phyloP scores from a whole-genome alignment of 1,140 invertebrate genomes.

The Argopecten irradians region DNA sequence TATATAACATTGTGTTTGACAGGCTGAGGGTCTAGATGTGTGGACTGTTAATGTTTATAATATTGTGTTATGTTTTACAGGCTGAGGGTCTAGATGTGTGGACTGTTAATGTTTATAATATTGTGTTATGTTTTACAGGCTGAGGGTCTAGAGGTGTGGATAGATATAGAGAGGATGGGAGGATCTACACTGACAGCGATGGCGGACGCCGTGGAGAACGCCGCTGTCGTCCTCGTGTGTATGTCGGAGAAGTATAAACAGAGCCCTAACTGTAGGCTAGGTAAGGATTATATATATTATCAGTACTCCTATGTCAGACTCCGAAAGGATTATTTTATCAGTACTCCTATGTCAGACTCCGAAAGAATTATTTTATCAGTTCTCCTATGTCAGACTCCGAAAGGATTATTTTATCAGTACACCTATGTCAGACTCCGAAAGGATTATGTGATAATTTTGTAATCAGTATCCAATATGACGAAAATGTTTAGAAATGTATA shows the following conservation, averaged over 20 bases:
- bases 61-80: slow-evolving; percentile 33
- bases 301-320: too few relatives aligned
- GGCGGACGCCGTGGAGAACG: slow-evolving; percentile 74
- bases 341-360: too few relatives aligned
- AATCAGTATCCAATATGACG: too few relatives aligned
- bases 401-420: too few relatives aligned
- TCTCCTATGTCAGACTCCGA: too few relatives aligned
- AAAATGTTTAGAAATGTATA: too few relatives aligned
- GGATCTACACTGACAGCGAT: slow-evolving; percentile 72
- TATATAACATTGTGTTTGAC: background rate
- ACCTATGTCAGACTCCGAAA: too few relatives aligned
- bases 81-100: slow-evolving; percentile 62
- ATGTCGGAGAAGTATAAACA: slow-evolving; percentile 76
- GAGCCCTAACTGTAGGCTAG: slow-evolving; percentile 73
- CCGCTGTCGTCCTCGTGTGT: slow-evolving; percentile 70
- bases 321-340: too few relatives aligned
- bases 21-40: slow-evolving; percentile 60
- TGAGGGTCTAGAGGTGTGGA: slow-evolving; percentile 65
- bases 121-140: slow-evolving; percentile 36
- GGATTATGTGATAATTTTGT: too few relatives aligned
- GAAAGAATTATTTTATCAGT: too few relatives aligned
- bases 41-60: slow-evolving; percentile 60
- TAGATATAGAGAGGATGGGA: slow-evolving; percentile 69
- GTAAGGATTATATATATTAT: slow-evolving; percentile 47
- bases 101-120: slow-evolving; percentile 57